Conservation (phyloP, 2,888 invertebrate species). For the Biston betularia region DNA sequence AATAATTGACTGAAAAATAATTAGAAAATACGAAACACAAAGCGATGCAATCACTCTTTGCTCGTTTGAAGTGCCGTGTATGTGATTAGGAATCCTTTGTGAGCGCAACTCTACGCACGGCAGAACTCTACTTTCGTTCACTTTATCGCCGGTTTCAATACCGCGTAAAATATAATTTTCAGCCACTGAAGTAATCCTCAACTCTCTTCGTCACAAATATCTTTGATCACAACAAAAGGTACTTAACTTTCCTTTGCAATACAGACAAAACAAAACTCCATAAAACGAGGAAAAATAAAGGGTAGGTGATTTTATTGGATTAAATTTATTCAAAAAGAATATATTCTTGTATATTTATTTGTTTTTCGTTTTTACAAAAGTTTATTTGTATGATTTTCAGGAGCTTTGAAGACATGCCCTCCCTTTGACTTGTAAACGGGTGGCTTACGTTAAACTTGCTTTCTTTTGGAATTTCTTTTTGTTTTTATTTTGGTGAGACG, state of each 20-base stretch:
- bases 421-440: conserved; percentile 1
- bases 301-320: conserved; percentile 17
- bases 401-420: not conserved
- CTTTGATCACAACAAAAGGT: conserved; percentile 19
- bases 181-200: conserved; percentile 1
- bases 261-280: conserved; percentile 11
- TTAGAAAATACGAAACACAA: no score
- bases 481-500: no score
- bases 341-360: conserved; percentile 10
- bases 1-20: no score
- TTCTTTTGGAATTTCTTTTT: not conserved
- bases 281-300: conserved; percentile 23
- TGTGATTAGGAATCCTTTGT: no score
- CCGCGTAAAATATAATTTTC: not conserved
- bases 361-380: not conserved
- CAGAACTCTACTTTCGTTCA: not conserved
- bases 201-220: conserved; percentile 17
- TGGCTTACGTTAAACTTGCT: not conserved
- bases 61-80: no score
- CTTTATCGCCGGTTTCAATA: not conserved
- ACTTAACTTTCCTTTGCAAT: conserved; percentile 12
- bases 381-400: conserved; percentile 7
- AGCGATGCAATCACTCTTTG: no score
- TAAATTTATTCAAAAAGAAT: conserved; percentile 20
- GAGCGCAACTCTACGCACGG: no score